phyloP scores from a whole-genome alignment of 2,113 vertebrate genomes.

The Diglossa brunneiventris region DNA sequence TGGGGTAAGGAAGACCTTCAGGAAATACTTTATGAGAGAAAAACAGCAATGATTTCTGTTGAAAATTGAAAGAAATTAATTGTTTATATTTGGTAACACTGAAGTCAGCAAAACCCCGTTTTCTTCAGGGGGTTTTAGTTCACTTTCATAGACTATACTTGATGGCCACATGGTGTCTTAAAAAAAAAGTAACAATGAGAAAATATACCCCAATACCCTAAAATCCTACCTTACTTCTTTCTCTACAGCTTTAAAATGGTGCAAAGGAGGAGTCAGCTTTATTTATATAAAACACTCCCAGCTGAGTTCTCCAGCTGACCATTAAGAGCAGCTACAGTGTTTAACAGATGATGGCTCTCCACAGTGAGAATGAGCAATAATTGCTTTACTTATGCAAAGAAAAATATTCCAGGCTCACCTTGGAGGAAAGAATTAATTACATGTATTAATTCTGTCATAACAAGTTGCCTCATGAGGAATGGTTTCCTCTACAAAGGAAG shows the following conservation, averaged over 20 bases:
- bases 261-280: conserved; percentile 21
- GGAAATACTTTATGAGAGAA: neutral
- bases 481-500: neutral
- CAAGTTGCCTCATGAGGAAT: neutral
- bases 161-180: neutral
- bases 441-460: neutral
- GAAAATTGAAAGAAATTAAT: neutral
- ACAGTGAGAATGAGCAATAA: neutral
- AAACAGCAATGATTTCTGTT: neutral
- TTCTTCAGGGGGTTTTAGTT: neutral
- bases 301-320: conserved; percentile 7
- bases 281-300: neutral
- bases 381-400: neutral
- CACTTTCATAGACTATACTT: neutral
- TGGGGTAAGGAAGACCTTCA: neutral
- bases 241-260: conserved; percentile 4
- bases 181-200: neutral
- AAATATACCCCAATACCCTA: neutral
- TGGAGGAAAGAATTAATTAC: neutral
- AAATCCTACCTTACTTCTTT: neutral
- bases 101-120: neutral
- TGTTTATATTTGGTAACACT: neutral
- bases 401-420: neutral
- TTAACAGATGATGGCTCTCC: neutral
- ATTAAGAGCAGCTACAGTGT: neutral